These are phyloP conservation scores for Heliopora coerulea DNA, from an alignment of 92 coral and sea anemone species.

Conservation along the genomic window DNA sequence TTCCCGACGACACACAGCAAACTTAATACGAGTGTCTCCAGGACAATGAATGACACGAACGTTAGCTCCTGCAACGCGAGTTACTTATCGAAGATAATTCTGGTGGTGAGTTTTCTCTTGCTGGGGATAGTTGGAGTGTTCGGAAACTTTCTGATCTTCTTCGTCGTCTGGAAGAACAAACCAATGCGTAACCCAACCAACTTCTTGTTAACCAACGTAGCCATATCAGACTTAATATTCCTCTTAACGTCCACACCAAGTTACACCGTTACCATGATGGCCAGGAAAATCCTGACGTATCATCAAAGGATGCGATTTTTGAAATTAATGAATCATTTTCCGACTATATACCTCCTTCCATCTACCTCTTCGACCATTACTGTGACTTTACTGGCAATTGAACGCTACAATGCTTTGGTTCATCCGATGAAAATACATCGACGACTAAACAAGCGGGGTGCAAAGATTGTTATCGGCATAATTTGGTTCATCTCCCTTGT, in stretches of 20 bases:
- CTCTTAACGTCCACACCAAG: neutral
- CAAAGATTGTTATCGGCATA: slow-evolving; percentile 7
- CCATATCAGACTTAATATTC: neutral
- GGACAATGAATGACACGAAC: neutral
- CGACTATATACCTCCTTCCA: neutral
- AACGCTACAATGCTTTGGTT: slow-evolving; percentile 15
- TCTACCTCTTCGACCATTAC: neutral
- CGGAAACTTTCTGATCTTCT: neutral
- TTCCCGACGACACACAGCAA: neutral
- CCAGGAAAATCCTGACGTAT: no score
- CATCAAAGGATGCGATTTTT: neutral
- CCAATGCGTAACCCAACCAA: slow-evolving; percentile 17
- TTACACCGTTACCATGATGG: neutral
- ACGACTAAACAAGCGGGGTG: neutral
- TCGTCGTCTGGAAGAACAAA: slow-evolving; percentile 18
- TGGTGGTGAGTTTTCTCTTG: neutral
- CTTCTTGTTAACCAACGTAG: neutral
- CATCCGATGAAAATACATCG: slow-evolving; percentile 5
- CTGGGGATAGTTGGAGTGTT: neutral
- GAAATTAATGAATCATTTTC: neutral
- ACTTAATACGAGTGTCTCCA: neutral
- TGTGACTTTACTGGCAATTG: slow-evolving; percentile 1
- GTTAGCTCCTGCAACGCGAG: neutral
- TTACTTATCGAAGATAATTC: no score
- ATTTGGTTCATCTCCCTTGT: no score